Evolutionary conservation across 2,888 invertebrate genomes (phyloP).

Genomic region (Xanthorhoe designata): DNA sequence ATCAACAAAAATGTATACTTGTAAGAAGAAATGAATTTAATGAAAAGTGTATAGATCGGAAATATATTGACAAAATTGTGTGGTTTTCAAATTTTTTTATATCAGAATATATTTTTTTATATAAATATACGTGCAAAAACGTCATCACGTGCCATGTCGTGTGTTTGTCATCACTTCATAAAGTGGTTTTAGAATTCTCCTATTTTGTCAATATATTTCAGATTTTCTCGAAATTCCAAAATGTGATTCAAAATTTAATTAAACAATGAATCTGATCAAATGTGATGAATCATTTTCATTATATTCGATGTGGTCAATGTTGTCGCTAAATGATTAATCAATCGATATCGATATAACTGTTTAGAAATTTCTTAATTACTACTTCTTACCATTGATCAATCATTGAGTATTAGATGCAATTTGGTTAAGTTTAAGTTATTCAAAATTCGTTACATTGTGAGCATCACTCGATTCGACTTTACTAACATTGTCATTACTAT

Average conservation of each 20-base stretch:
- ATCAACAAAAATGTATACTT: no score
- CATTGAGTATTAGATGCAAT: conserved; percentile 42
- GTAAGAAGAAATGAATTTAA: not conserved
- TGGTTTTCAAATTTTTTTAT: no score
- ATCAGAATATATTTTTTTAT: no score
- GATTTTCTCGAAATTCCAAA: not conserved
- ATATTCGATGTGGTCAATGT: conserved; percentile 50
- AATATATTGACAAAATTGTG: conserved; percentile 14
- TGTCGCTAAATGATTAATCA: conserved; percentile 38
- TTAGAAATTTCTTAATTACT: not conserved
- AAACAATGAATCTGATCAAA: conserved; percentile 4
- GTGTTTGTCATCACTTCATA: no score
- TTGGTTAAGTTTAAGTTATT: conserved; percentile 31
- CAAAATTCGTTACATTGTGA: conserved; percentile 29
- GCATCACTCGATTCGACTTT: conserved; percentile 29
- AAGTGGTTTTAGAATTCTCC: no score
- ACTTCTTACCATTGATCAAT: conserved; percentile 40
- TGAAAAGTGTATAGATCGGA: not conserved
- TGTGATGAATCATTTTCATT: conserved; percentile 28
- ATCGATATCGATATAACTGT: no score
- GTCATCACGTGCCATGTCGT: no score
- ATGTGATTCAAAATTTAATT: not conserved
- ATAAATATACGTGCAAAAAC: no score
- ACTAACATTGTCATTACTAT: conserved; percentile 34
- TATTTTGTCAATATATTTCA: conserved; percentile 1